phyloP scores from a whole-genome alignment of 1,140 invertebrate species.

The Gonioctena quinquepunctata region DNA sequence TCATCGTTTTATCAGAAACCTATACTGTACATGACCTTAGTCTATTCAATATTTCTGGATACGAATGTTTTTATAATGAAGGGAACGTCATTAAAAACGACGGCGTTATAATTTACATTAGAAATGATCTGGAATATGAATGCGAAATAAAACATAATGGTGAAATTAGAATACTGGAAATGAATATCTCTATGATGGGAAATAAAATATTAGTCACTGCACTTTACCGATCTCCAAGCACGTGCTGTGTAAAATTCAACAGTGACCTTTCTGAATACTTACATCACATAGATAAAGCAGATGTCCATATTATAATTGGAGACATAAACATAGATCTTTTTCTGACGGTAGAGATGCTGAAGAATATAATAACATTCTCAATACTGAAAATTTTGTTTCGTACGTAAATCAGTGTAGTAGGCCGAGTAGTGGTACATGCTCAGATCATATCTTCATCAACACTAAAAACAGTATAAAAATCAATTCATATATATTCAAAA shows the following conservation, averaged over 20 bases:
- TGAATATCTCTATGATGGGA: not conserved
- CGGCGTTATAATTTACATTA: not conserved
- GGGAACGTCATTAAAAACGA: not conserved
- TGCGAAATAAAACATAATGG: not conserved
- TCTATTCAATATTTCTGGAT: not conserved
- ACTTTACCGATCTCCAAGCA: not conserved
- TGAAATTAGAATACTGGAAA: not conserved
- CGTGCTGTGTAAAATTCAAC: not conserved
- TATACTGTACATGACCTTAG: not conserved
- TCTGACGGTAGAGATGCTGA: not conserved
- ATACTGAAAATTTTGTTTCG: not conserved
- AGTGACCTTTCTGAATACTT: not conserved
- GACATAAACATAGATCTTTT: slow-evolving; percentile 2
- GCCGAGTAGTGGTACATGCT: slow-evolving; percentile 10
- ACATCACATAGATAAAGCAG: not conserved
- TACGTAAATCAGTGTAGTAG: not conserved
- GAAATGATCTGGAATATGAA: not conserved
- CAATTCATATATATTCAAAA: not conserved
- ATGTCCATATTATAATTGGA: not conserved
- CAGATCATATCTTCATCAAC: slow-evolving; percentile 16
- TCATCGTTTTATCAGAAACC: slow-evolving; percentile 2
- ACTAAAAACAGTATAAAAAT: not conserved
- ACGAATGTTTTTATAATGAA: not conserved
- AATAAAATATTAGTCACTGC: not conserved
- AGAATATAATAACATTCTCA: slow-evolving; percentile 2